Base-by-base conservation (phyloP, 2,888 invertebrate genomes). In the Anoplius nigerrimus region DNA sequence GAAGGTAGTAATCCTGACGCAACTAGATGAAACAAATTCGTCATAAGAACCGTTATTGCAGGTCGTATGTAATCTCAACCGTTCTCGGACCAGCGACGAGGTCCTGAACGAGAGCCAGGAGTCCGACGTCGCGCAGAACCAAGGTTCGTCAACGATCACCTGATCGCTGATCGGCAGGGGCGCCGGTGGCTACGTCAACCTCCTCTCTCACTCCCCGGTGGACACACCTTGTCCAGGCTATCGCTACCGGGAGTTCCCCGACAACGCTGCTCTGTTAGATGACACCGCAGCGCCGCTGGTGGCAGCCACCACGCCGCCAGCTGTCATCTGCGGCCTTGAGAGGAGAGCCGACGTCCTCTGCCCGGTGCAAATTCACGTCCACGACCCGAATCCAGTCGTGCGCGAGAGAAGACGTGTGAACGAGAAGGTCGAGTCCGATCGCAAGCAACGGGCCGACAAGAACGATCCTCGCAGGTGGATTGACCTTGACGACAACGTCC, bases 151-250 rank as follows among this genome's bases (percentile, higher is more conserved):
- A 27, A 79, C 75, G 57, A 64, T 76, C 63, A 82, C 83, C 74
- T 86, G 86, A 86, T 86, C 84, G 69, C 69, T 78, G 61, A 71
- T 75, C 24, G 70, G 74, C 69, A 76, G 81, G 66, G 76, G 79
- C 62, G 69, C 62, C 65, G 75, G 78, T 69, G 81, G 81, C 16
- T 83, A 82, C 65, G 82, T 80, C 13, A 84, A 85, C 58, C 78
- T 84, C 48, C 73, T 84, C 34, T 82, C 84, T 3, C 80, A 85
- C 59, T 84, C 83, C 6, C 82, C 85, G 53, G 78, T 83, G n/a
- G 79, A 86, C 69, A 83, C 84, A 2, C 84, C 83, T 3, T 84
- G 79, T 54, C 78, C 84, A 6, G 84, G 82, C 27, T 84, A 81
- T 62, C 75, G 83, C 21, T 80, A 77, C 34, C 68, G 77, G 20